Evolutionary conservation across 2,888 invertebrate genomes (phyloP).

Genomic region (Drosophila birchii): DNA sequence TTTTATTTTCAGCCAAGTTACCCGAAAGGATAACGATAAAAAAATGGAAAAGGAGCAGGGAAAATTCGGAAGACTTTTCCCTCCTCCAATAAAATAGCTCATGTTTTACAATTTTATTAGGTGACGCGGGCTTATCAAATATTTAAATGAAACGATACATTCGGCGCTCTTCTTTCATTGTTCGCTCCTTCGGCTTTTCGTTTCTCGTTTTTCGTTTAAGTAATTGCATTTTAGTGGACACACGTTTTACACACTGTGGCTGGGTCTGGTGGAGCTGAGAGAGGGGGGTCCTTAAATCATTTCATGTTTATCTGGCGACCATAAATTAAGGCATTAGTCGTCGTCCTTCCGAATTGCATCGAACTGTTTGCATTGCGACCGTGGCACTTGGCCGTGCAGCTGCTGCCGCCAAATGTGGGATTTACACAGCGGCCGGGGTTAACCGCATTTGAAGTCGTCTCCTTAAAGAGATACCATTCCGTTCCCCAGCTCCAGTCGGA

Average conservation of each 20-base stretch:
- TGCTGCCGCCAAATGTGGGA: slow-evolving; percentile 74
- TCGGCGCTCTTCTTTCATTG: slow-evolving; percentile 44
- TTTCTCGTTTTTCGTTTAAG: slow-evolving; percentile 59
- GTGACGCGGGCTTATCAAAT: slow-evolving; percentile 69
- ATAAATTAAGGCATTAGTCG: slow-evolving; percentile 76
- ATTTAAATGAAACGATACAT: slow-evolving; percentile 61
- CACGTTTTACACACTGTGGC: slow-evolving; percentile 56
- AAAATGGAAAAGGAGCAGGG: neutral
- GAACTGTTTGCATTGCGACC: slow-evolving; percentile 78
- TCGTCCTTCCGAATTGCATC: slow-evolving; percentile 65
- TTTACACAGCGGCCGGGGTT: slow-evolving; percentile 64
- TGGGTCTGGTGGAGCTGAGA: neutral
- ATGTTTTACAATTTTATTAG: slow-evolving; percentile 83
- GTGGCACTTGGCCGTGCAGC: slow-evolving; percentile 68
- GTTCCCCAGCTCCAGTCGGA: slow-evolving; percentile 27
- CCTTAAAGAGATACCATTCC: slow-evolving; percentile 27
- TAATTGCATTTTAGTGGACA: slow-evolving; percentile 77
- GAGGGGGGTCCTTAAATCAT: slow-evolving; percentile 67
- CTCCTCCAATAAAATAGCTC: slow-evolving; percentile 73
- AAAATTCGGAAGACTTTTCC: slow-evolving; percentile 22
- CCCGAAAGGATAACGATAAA: slow-evolving; percentile 30
- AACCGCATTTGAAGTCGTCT: slow-evolving; percentile 66
- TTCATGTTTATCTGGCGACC: slow-evolving; percentile 76
- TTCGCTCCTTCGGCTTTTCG: slow-evolving; percentile 19
- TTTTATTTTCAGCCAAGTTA: slow-evolving; percentile 49